phyloP scores from a whole-genome alignment of 2,888 invertebrate genomes.

The Arge pagana region DNA sequence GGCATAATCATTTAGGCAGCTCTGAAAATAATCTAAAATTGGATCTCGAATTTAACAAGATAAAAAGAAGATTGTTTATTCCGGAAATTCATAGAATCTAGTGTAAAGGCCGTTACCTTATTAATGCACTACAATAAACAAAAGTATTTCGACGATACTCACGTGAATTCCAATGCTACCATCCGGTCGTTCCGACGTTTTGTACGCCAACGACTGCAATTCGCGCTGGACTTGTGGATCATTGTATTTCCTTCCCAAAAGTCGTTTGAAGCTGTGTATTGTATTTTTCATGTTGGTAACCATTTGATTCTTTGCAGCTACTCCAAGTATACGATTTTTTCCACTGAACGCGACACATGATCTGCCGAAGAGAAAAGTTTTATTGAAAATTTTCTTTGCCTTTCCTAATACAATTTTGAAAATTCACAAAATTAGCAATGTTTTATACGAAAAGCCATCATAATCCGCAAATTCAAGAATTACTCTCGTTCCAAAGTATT shows the following conservation, averaged over 20 bases:
- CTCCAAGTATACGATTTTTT: constrained; percentile 91
- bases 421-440: too few species aligned
- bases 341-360: constrained; percentile 94
- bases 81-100: constrained; percentile 29
- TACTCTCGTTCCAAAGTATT: too few species aligned
- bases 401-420: background rate
- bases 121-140: constrained; percentile 13
- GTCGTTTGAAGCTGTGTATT: constrained; percentile 88
- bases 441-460: too few species aligned
- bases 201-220: constrained; percentile 77
- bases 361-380: constrained; percentile 67
- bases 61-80: constrained; percentile 40
- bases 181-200: constrained; percentile 74
- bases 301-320: constrained; percentile 95
- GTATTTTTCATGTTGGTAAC: constrained; percentile 98
- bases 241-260: constrained; percentile 87
- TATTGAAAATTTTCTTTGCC: background rate
- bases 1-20: too few species aligned
- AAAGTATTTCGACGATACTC: constrained; percentile 41
- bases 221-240: constrained; percentile 90
- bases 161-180: constrained; percentile 88
- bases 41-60: constrained; percentile 32
- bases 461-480: too few species aligned
- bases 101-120: constrained; percentile 32
- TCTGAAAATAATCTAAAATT: too few species aligned